Conservation (phyloP, 2,888 invertebrate species). For the Spialia ferax region DNA sequence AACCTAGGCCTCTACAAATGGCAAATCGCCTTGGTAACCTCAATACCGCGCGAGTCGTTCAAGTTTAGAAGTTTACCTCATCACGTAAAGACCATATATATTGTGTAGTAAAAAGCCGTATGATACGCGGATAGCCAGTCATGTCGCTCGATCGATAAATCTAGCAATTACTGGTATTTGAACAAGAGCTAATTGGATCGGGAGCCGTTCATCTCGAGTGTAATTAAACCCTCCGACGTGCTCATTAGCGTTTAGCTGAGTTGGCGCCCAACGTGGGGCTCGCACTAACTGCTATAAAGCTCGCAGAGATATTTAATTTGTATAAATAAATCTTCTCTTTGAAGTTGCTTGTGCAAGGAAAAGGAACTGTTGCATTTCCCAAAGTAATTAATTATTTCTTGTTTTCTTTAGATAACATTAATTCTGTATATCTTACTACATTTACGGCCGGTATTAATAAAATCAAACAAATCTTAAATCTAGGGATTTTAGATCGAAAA, state of each 20-base stretch:
- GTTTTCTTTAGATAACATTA: not conserved
- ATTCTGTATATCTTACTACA: no score
- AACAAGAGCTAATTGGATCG: conserved; percentile 40
- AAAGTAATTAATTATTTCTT: not conserved
- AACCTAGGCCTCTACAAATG: no score
- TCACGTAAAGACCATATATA: no score
- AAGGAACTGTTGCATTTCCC: not conserved
- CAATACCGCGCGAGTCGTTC: no score
- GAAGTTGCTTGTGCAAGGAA: not conserved
- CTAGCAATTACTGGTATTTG: conserved; percentile 40
- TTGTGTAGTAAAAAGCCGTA: not conserved
- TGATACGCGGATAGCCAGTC: not conserved
- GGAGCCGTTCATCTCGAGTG: conserved; percentile 34
- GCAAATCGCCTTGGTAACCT: no score
- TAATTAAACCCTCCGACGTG: conserved; percentile 32
- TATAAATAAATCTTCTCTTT: conserved; percentile 16
- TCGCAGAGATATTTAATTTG: conserved; percentile 22
- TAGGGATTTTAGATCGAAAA: no score
- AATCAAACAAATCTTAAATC: no score
- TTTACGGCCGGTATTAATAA: no score
- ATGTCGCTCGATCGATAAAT: conserved; percentile 29
- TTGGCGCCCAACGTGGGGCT: conserved; percentile 34
- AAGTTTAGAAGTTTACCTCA: no score
- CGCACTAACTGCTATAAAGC: conserved; percentile 3
- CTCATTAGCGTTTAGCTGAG: conserved; percentile 38